Conservation (phyloP, 2,888 invertebrate species). For the Aplocera efformata region DNA sequence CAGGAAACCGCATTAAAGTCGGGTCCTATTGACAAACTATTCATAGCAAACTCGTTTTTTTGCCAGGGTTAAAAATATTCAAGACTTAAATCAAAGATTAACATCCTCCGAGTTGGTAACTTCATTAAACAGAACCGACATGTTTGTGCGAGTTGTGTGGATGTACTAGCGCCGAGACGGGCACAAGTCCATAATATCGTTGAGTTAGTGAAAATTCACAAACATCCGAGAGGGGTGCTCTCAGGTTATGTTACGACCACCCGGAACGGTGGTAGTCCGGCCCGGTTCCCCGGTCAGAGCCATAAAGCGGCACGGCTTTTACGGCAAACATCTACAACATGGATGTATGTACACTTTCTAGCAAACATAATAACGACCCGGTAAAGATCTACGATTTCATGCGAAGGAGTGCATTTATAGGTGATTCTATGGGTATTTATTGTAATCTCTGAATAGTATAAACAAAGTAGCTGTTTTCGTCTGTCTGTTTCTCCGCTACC, state of each 20-base stretch:
- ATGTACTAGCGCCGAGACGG: slow-evolving; percentile 30
- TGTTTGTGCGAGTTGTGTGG: too few species aligned
- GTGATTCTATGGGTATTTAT: slow-evolving; percentile 35
- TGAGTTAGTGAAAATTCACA: slow-evolving; percentile 58
- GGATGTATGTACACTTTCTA: slow-evolving; percentile 48
- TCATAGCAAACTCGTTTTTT: too few species aligned
- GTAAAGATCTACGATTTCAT: slow-evolving; percentile 56
- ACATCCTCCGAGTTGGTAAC: slow-evolving; percentile 20
- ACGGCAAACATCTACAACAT: slow-evolving; percentile 56
- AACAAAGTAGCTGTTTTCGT: too few species aligned
- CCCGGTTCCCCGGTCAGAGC: slow-evolving; percentile 43
- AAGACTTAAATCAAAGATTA: too few species aligned
- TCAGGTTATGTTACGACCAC: slow-evolving; percentile 61
- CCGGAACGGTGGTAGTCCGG: slow-evolving; percentile 46
- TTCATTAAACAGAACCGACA: slow-evolving; percentile 22
- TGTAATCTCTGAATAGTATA: too few species aligned
- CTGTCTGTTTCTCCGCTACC: too few species aligned
- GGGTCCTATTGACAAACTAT: too few species aligned
- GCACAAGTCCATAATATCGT: slow-evolving; percentile 27
- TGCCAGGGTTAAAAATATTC: too few species aligned
- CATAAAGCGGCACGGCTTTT: slow-evolving; percentile 64
- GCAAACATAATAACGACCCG: slow-evolving; percentile 47
- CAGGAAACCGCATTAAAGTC: too few species aligned
- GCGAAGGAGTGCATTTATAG: slow-evolving; percentile 48
- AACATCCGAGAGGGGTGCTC: slow-evolving; percentile 50